phyloP scores from a whole-genome alignment of 2,797 vertebrate genomes.

The Gambusia yucatana region DNA sequence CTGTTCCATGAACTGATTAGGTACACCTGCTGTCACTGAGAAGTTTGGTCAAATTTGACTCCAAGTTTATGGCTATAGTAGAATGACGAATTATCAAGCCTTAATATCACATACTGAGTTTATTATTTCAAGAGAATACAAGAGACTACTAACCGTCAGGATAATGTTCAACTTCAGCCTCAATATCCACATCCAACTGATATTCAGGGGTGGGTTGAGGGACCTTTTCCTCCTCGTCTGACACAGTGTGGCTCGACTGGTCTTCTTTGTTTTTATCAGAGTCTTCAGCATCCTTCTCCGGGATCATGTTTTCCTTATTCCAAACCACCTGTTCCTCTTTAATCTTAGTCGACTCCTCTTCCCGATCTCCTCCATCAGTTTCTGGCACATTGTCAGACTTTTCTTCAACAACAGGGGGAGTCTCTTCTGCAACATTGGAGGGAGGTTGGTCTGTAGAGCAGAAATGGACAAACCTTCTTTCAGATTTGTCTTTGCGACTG shows the following conservation, averaged over 20 bases:
- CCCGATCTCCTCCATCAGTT: neutral
- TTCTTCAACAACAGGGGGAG: slow-evolving; percentile 1
- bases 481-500: neutral
- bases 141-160: slow-evolving; percentile 71
- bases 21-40: neutral
- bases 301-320: slow-evolving; percentile 59
- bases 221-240: slow-evolving; percentile 71
- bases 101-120: neutral
- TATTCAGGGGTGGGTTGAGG: slow-evolving; percentile 76
- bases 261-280: slow-evolving; percentile 80
- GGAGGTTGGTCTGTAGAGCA: slow-evolving; percentile 37
- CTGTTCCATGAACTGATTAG: neutral
- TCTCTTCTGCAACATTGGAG: slow-evolving; percentile 21
- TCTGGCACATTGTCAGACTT: slow-evolving; percentile 18
- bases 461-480: slow-evolving; percentile 6
- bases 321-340: slow-evolving; percentile 38
- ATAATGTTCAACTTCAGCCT: slow-evolving; percentile 64
- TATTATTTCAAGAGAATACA: neutral
- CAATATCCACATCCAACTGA: slow-evolving; percentile 68
- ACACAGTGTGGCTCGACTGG: slow-evolving; percentile 58
- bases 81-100: neutral
- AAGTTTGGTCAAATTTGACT: neutral
- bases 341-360: slow-evolving; percentile 33
- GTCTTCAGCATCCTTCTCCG: slow-evolving; percentile 75
- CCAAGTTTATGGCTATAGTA: neutral